Evolutionary conservation across 2,888 invertebrate species (phyloP), one percentile per base, ranked within the genome.

Genomic region (Lepidonotus clava): DNA sequence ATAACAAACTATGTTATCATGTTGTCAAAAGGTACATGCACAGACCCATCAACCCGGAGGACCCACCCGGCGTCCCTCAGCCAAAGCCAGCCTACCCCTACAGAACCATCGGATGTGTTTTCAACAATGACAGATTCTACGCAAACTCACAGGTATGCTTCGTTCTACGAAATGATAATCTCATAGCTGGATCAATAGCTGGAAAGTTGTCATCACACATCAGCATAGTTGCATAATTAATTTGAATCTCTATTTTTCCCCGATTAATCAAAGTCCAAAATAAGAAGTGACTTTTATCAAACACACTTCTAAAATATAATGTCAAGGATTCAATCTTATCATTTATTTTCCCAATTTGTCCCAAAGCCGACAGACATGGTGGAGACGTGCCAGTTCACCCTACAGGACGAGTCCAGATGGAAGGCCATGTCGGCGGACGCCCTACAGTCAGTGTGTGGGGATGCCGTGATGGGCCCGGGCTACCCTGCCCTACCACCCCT

Each of bases 81-180:
- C 90, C 92, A 21, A 88, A 92, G 40, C 91, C 93, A n/a, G 90
- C 91, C 40, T 92, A 94, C 89, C 94, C 94, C 6, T 94, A 94
- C 90, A 92, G 91, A 87, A 94, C 94, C 34, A 90, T 94, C 1
- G 94, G 94, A 32, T 94, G 94, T 91, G 91, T 94, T 41, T 94
- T 94, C 90, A 94, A 94, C 89, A 92, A 94, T 86, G 90, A 91
- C 84, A 88, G 89, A 32, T 94, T 94, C 88, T 94, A 90, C 91
- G 94, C 94, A 21, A 94, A 94, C 90, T 92, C 91, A 87, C 94
- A 94, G 92, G 94, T 93, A 90, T 71, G 86, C n/a, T n/a, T n/a
- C n/a, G n/a, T n/a, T n/a, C n/a, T n/a, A n/a, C n/a, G n/a, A n/a
- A n/a, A n/a, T n/a, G n/a, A n/a, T n/a, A n/a, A n/a, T n/a, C n/a